These are phyloP conservation scores for Choristoneura fumiferana DNA, from an alignment of 1,140 invertebrate genomes.

Conservation along the genomic window DNA sequence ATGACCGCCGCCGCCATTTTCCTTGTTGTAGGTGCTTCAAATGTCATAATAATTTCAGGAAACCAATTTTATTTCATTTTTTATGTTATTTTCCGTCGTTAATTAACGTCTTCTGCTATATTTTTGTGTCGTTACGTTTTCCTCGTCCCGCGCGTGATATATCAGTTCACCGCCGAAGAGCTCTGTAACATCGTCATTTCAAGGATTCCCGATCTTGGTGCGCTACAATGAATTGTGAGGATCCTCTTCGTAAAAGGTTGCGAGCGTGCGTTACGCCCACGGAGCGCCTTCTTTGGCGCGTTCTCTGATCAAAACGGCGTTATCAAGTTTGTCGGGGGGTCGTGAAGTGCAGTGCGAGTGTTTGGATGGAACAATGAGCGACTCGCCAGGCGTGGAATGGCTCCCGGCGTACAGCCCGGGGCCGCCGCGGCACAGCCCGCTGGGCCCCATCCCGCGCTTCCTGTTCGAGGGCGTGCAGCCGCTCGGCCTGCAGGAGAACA, in stretches of 20 bases:
- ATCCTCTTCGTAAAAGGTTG: constrained; percentile 70
- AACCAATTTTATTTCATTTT: constrained; percentile 67
- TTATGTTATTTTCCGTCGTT: constrained; percentile 47
- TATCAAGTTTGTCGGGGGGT: constrained; percentile 23
- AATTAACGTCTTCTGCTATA: constrained; percentile 30
- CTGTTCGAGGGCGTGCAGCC: constrained; percentile 72
- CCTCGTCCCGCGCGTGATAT: constrained; percentile 20
- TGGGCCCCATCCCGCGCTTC: constrained; percentile 68
- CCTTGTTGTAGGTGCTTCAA: constrained; percentile 76
- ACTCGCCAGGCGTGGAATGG: constrained; percentile 73
- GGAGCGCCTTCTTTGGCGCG: constrained; percentile 35
- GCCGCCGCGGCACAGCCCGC: constrained; percentile 69
- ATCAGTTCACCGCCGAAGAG: constrained; percentile 23
- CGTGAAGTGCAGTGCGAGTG: constrained; percentile 34
- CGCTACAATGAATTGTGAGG: constrained; percentile 57
- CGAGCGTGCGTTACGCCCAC: constrained; percentile 60
- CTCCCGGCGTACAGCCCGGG: constrained; percentile 72
- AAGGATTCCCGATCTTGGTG: constrained; percentile 65
- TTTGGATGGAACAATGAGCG: constrained; percentile 70
- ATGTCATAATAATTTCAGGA: constrained; percentile 76
- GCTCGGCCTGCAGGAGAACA: constrained; percentile 64
- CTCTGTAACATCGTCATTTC: constrained; percentile 52
- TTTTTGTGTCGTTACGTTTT: constrained; percentile 37
- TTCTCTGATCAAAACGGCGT: constrained; percentile 26
- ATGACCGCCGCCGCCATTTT: constrained; percentile 66